Conservation (phyloP, 1,140 invertebrate genomes). For the Anadara kagoshimensis region DNA sequence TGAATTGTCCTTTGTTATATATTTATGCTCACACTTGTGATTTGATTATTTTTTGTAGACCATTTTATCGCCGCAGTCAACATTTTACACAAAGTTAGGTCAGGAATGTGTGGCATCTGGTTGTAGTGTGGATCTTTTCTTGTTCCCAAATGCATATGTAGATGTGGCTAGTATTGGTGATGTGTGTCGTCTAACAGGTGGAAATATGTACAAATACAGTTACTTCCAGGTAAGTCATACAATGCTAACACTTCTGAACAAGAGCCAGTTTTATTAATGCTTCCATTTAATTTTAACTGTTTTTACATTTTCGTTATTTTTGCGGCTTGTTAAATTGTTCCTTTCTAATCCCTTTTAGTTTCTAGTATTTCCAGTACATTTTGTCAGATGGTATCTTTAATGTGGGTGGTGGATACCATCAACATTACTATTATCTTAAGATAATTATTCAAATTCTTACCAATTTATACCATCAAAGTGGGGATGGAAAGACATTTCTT, state of each 20-base stretch:
- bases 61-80: constrained; percentile 85
- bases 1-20: neutral
- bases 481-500: no score
- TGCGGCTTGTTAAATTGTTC: no score
- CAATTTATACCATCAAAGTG: no score
- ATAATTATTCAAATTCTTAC: no score
- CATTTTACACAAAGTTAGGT: constrained; percentile 93
- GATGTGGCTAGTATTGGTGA: constrained; percentile 96
- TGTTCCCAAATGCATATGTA: constrained; percentile 96
- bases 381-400: no score
- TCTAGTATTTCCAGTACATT: no score
- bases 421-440: no score
- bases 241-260: neutral
- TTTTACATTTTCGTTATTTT: no score
- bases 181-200: constrained; percentile 92
- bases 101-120: constrained; percentile 93
- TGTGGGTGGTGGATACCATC: no score
- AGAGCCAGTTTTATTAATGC: neutral
- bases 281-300: no score
- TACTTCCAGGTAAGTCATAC: constrained; percentile 89
- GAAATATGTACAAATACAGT: constrained; percentile 96
- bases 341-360: no score
- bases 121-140: constrained; percentile 93
- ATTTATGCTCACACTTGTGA: neutral
- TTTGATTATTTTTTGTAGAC: constrained; percentile 65